These are phyloP conservation scores for Protobothrops mucrosquamatus DNA, from an alignment of 2,113 vertebrate species.

Conservation along the genomic window DNA sequence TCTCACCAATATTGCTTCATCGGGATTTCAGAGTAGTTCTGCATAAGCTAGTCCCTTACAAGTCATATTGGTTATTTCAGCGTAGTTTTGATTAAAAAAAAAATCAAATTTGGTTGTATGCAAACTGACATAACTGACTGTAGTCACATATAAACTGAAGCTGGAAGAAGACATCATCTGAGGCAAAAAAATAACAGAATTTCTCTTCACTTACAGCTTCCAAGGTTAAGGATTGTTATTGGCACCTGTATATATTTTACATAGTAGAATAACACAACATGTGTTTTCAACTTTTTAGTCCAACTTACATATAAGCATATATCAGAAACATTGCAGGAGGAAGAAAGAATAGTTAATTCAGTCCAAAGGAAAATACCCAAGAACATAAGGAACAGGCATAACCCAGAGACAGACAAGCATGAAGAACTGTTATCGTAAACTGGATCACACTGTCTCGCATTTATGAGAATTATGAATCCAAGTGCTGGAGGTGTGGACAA, in stretches of 20 bases:
- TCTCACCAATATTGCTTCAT: background rate
- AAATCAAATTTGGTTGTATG: conserved; percentile 35
- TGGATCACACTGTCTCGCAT: background rate
- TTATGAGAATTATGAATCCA: no score
- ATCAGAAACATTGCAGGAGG: background rate
- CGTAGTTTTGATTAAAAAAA: background rate
- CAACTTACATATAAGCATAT: background rate
- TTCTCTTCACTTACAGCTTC: conserved; percentile 47
- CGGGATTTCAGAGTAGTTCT: background rate
- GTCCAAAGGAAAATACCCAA: background rate
- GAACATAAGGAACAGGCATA: background rate
- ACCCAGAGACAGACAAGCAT: background rate
- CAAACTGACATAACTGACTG: conserved; percentile 59
- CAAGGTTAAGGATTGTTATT: conserved; percentile 13
- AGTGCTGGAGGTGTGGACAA: no score
- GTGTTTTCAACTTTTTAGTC: background rate
- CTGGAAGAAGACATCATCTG: conserved; percentile 54
- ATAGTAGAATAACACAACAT: background rate
- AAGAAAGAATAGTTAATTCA: background rate
- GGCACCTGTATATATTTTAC: conserved; percentile 19
- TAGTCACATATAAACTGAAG: conserved; percentile 54
- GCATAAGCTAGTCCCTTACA: conserved; percentile 26
- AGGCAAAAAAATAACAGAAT: conserved; percentile 33
- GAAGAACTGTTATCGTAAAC: background rate
- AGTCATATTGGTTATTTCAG: conserved; percentile 19